Evolutionary conservation across 2,888 invertebrate genomes (phyloP).

Genomic region (Nasonia oneida): DNA sequence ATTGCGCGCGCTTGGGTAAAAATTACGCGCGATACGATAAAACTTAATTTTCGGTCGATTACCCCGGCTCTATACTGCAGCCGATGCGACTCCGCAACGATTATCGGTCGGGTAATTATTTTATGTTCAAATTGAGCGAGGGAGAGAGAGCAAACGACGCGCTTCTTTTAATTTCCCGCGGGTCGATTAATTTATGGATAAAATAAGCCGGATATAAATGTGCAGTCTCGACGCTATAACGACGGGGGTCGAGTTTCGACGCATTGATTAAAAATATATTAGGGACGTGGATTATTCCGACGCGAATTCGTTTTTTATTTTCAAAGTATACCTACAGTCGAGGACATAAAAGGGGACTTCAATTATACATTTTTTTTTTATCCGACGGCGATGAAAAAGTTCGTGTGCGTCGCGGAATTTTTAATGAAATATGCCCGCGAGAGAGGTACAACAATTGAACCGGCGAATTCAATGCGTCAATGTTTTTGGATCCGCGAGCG

Average conservation of each 20-base stretch:
- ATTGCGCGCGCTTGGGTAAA: not conserved
- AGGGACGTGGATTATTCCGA: no score
- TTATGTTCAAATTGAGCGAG: not conserved
- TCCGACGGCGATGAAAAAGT: no score
- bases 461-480: not conserved
- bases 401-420: no score
- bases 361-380: no score
- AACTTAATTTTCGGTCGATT: slow-evolving; percentile 17
- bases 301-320: no score
- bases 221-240: not conserved
- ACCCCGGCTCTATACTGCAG: not conserved
- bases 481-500: not conserved
- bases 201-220: not conserved
- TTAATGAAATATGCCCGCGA: no score
- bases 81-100: not conserved
- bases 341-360: no score
- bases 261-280: not conserved
- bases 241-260: not conserved
- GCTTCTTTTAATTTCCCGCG: not conserved
- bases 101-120: slow-evolving; percentile 22
- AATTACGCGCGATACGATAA: not conserved
- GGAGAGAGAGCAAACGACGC: not conserved
- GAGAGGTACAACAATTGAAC: not conserved
- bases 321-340: no score
- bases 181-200: not conserved